Evolutionary conservation across 2,888 invertebrate species (phyloP).

Genomic region (Drosophila ustulata): DNA sequence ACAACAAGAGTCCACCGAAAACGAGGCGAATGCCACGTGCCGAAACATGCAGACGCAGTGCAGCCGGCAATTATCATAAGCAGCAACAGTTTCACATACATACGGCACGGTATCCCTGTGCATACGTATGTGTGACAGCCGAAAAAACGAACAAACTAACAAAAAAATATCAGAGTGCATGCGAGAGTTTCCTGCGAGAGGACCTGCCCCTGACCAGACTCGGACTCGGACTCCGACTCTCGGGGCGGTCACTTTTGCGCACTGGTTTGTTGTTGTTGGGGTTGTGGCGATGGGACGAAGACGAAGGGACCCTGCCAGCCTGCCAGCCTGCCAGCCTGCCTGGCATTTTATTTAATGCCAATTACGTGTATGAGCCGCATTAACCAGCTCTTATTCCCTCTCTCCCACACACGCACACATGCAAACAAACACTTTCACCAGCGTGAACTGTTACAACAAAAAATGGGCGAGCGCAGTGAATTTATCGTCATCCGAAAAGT

Average conservation of each 20-base stretch:
- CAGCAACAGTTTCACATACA: slow-evolving; percentile 64
- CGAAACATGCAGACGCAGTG: slow-evolving; percentile 53
- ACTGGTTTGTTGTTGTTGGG: slow-evolving; percentile 11
- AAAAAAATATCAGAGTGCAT: slow-evolving; percentile 48
- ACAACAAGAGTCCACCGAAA: slow-evolving; percentile 47
- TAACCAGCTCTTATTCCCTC: slow-evolving; percentile 63
- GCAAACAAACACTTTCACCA: slow-evolving; percentile 64
- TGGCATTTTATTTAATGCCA: slow-evolving; percentile 81
- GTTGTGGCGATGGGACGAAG: slow-evolving; percentile 4
- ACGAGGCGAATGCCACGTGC: slow-evolving; percentile 65
- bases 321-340: slow-evolving; percentile 8
- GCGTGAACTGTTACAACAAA: slow-evolving; percentile 40
- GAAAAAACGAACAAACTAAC: slow-evolving; percentile 76
- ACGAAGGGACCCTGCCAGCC: neutral
- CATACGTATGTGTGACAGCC: slow-evolving; percentile 44
- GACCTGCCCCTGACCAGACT: slow-evolving; percentile 22
- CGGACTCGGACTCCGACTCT: neutral
- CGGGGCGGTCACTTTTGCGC: slow-evolving; percentile 50
- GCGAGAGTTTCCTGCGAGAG: slow-evolving; percentile 22
- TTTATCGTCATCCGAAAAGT: slow-evolving; percentile 54
- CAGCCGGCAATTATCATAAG: slow-evolving; percentile 80
- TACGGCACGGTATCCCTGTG: neutral
- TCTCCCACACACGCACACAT: slow-evolving; percentile 34
- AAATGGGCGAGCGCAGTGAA: slow-evolving; percentile 35
- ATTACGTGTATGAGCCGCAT: slow-evolving; percentile 80